A percentile compares a stretch with the other conserved stretches of the same genome.
Conservation (phyloP, 2,113 vertebrate species). For the Falco punctatus region DNA sequence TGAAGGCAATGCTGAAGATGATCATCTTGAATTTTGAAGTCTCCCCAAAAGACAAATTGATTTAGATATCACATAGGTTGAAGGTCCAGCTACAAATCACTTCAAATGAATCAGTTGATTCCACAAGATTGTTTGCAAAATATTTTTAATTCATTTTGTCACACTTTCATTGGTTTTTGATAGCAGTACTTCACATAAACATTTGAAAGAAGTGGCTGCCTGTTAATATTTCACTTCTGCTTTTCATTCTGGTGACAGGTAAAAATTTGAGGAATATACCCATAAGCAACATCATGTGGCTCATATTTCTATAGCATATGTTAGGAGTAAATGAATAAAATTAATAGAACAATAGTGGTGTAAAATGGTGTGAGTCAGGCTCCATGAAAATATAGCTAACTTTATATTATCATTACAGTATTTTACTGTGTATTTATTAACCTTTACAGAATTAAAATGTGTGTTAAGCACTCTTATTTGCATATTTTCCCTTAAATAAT, state of each 20-base stretch:
- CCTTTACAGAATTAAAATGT: neutral
- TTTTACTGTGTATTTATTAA: constrained; percentile 4
- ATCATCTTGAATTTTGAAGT: neutral
- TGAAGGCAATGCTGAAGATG: neutral
- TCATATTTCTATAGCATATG: neutral
- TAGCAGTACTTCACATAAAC: neutral
- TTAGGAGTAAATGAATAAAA: neutral
- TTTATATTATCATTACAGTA: neutral
- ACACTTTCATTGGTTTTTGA: neutral
- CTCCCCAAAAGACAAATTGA: neutral
- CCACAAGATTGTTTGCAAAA: neutral
- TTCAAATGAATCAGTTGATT: neutral
- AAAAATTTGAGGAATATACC: neutral
- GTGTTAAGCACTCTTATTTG: neutral
- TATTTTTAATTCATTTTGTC: neutral
- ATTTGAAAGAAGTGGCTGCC: neutral
- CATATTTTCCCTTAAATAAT: neutral
- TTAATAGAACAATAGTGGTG: neutral
- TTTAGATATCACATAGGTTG: neutral
- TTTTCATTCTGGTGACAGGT: neutral
- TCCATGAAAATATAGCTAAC: neutral
- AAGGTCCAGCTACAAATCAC: neutral
- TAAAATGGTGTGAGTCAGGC: neutral
- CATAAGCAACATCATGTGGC: neutral
- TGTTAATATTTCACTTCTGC: neutral